Conservation (phyloP, 2,888 invertebrate genomes). For the Therioaphis trifolii region DNA sequence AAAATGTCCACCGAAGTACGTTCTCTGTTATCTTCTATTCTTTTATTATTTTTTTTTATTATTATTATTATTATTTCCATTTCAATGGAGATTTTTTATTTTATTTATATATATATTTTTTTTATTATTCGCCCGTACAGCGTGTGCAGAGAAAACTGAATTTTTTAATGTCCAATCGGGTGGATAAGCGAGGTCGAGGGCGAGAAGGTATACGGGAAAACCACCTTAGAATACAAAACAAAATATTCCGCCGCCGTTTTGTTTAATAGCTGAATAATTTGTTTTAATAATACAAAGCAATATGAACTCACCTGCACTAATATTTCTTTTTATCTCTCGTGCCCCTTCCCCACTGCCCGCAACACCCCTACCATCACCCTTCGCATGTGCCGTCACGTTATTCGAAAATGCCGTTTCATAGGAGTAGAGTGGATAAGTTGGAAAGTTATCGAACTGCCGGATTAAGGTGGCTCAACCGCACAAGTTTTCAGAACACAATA, state of each 20-base stretch:
- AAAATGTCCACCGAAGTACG: constrained; percentile 30
- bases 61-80: too few relatives aligned
- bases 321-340: constrained; percentile 39
- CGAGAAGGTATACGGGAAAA: not conserved
- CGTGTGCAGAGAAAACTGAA: not conserved
- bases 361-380: too few relatives aligned
- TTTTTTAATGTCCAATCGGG: not conserved
- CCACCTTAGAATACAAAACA: constrained; percentile 53
- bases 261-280: constrained; percentile 45
- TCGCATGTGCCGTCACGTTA: not conserved
- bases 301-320: constrained; percentile 45
- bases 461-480: constrained; percentile 34
- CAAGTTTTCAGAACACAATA: constrained; percentile 52
- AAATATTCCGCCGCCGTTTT: constrained; percentile 19
- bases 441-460: constrained; percentile 34
- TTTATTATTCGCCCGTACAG: not conserved
- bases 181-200: not conserved
- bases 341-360: too few relatives aligned
- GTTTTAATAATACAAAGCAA: constrained; percentile 8
- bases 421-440: constrained; percentile 38
- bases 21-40: constrained; percentile 9
- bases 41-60: not conserved
- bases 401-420: constrained; percentile 25
- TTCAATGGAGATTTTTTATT: constrained; percentile 25
- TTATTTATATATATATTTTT: not conserved